Conservation (phyloP, 2,797 vertebrate species). For the Tapera naevia region DNA sequence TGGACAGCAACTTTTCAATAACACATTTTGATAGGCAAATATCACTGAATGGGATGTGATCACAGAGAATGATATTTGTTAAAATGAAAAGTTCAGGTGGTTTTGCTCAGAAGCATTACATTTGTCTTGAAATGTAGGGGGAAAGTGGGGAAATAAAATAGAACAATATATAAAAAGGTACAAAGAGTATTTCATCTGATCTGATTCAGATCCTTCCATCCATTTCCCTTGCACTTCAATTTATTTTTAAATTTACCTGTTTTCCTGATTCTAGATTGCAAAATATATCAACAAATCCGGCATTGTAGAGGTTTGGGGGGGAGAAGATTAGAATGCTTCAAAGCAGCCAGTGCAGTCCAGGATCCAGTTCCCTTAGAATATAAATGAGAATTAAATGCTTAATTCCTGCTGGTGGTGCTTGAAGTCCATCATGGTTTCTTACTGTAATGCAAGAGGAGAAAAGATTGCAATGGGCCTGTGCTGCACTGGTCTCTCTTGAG, state of each 20-base stretch:
- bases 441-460: neutral
- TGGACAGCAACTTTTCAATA: neutral
- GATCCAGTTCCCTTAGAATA: neutral
- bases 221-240: neutral
- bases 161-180: neutral
- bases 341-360: neutral
- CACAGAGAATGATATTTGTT: neutral
- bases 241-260: neutral
- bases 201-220: neutral
- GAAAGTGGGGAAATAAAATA: neutral
- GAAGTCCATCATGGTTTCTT: neutral
- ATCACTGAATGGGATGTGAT: neutral
- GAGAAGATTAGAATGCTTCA: neutral
- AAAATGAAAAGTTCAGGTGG: neutral
- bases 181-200: neutral
- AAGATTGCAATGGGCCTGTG: neutral
- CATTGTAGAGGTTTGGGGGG: neutral
- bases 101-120: neutral
- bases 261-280: neutral
- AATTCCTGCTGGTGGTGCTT: neutral
- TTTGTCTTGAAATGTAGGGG: neutral
- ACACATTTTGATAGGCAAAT: constrained; percentile 9
- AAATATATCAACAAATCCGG: neutral
- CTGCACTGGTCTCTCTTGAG: neutral
- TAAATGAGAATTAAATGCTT: constrained; percentile 13